Evolutionary conservation across 2,888 invertebrate species (phyloP).

Genomic region (Myathropa florea): DNA sequence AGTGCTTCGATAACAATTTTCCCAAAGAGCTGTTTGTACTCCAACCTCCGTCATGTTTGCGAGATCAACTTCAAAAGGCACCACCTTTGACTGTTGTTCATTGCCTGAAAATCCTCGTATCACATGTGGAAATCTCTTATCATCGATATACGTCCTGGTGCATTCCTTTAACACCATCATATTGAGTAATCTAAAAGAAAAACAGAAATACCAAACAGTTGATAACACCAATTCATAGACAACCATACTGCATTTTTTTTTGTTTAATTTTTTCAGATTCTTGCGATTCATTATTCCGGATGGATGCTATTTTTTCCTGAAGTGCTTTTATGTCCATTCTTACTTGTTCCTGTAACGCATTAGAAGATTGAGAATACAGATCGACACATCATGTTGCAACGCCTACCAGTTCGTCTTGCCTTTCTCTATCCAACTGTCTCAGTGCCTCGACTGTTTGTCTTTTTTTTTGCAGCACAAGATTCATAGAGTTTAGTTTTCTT

Average conservation of each 20-base stretch:
- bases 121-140: constrained; percentile 14
- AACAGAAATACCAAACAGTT: background rate
- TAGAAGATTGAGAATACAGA: background rate
- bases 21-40: constrained; percentile 34
- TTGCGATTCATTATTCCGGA: background rate
- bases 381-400: background rate
- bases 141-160: constrained; percentile 35
- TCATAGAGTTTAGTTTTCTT: constrained; percentile 14
- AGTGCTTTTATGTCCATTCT: constrained; percentile 1
- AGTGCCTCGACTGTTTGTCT: constrained; percentile 32
- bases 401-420: constrained; percentile 33
- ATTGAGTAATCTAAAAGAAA: constrained; percentile 17
- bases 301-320: constrained; percentile 27
- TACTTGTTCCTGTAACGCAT: constrained; percentile 11
- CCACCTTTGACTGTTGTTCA: background rate
- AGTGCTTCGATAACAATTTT: constrained; percentile 13
- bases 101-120: constrained; percentile 39
- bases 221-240: background rate
- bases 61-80: constrained; percentile 38
- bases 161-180: constrained; percentile 15
- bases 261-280: constrained; percentile 11
- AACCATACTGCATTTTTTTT: constrained; percentile 10
- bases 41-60: background rate
- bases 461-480: background rate
- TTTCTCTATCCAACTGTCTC: constrained; percentile 14